Evolutionary conservation across 2,113 vertebrate genomes (phyloP), one percentile per base, ranked within the genome.

Genomic region (Ancistrus triradiatus): DNA sequence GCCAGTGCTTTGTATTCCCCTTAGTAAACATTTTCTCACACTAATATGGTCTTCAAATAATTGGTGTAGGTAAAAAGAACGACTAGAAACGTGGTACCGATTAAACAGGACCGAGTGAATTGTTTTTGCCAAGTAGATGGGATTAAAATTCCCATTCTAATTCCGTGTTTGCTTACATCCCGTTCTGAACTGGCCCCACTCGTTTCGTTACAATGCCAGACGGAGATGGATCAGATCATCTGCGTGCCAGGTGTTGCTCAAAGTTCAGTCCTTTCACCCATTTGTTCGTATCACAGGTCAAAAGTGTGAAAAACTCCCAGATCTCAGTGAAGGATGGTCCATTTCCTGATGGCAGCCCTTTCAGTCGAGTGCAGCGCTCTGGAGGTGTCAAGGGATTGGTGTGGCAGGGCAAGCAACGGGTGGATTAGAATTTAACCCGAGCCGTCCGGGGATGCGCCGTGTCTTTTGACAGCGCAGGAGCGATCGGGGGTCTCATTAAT

Each of bases 291-390:
- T 66, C 25, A 47, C 22, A 22, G 65, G 70, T 38, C 65, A 80
- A 52, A 43, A 24, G 5, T 9, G 21, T 25, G 48, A 38, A 5
- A 50, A 63, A 31, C 18, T 18, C 68, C 67, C 18, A 18, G 2
- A 47, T 69, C 72, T 74, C 49, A 21, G 52, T 62, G 66, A 80
- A 65, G 63, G 78, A 78, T 77, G 75, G 65, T 61, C 46, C 59
- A 31, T 77, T 86, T 80, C 79, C 81, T 75, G 63, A 71, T 38
- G 13, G 18, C 25, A 44, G 44, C 57, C 64, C 81, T 79, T 68
- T 78, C 58, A 73, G 59, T 78, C 65, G 66, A 33, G 74, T 70
- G 56, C 19, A 40, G 60, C n/a, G 27, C 38, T 52, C 22, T 35
- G 27, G 58, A 69, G 58, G 70, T 37, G 56, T 49, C 43, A 62